Evolutionary conservation across 2,888 invertebrate genomes (phyloP), one percentile per base, ranked within the genome.

Genomic region (Sesia apiformis): DNA sequence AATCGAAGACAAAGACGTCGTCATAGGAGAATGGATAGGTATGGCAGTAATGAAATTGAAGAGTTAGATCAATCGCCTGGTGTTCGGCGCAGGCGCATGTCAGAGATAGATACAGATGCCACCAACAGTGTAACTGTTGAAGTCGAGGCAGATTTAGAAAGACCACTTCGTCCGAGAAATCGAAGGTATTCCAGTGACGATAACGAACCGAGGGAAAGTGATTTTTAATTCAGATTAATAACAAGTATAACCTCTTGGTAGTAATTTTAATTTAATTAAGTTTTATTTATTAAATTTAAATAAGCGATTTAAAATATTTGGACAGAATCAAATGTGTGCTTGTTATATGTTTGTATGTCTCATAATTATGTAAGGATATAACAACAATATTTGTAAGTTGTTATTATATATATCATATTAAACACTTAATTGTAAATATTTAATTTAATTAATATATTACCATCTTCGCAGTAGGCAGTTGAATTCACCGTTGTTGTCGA

Each of bases 21-120:
- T 0, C 72, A 76, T 55, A 65, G 78, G 55, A 65, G 71, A 2
- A 71, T 69, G 41, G 80, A 74, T 60, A 80, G 75, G 60, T 89
- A 75, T 55, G 89, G 89, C 8, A 89, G 89, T 60, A 85, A 89
- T 65, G 89, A 89, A 63, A 85, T 89, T 56, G 72, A 84, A 5
- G 87, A 89, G 55, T 65, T 89, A 53, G 89, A 89, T 5, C 74
- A 81, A 51, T 89, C 89, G 0, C 89, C 89, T 0, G 86, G 89
- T 8, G 81, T 77, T 42, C 73, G 85, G n/a, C 75, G 88, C 4
- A 74, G 88, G 46, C 75, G 81, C 4, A 72, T 86, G 72, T 86
- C 87, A n/a, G 84, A 81, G 57, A 78, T 81, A 57, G 75, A 65
- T 3, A 60, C 61, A 52, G 76, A 69, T 7, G 67, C 64, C 8